Conservation (phyloP, 2,113 vertebrate species). For the Coreoperca whiteheadi region DNA sequence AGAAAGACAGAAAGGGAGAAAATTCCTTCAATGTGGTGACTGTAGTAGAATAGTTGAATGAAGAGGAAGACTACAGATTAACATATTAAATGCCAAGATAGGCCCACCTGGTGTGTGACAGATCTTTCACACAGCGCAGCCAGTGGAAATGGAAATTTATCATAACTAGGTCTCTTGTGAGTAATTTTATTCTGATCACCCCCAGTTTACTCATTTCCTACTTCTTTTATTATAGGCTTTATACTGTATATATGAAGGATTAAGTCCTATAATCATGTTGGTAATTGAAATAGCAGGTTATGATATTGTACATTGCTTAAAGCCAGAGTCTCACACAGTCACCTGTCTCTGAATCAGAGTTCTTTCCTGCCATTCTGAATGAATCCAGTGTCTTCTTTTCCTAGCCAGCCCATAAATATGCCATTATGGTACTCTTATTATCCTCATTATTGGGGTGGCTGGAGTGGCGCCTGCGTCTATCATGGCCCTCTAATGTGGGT, state of each 20-base stretch:
- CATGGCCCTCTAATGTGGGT: conserved; percentile 83
- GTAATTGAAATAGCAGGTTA: conserved; percentile 64
- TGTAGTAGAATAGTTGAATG: conserved; percentile 69
- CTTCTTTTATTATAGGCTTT: conserved; percentile 59
- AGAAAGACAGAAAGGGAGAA: conserved; percentile 41
- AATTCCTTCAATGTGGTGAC: conserved; percentile 43
- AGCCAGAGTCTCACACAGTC: conserved; percentile 34
- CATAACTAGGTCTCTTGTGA: conserved; percentile 68
- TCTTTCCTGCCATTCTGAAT: conserved; percentile 33
- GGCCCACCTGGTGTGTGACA: conserved; percentile 78
- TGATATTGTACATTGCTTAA: conserved; percentile 34
- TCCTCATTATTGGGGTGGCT: conserved; percentile 81
- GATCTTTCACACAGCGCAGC: conserved; percentile 64
- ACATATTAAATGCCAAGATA: conserved; percentile 79
- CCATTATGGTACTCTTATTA: conserved; percentile 83
- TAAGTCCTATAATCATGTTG: conserved; percentile 65
- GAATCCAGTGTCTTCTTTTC: conserved; percentile 41
- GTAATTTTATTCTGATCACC: conserved; percentile 71
- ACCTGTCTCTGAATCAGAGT: conserved; percentile 40
- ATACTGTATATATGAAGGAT: conserved; percentile 49
- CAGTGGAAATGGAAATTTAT: conserved; percentile 72
- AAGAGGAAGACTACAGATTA: conserved; percentile 76
- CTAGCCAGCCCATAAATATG: conserved; percentile 75
- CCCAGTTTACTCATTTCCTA: conserved; percentile 48
- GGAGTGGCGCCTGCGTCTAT: conserved; percentile 81